phyloP scores from a whole-genome alignment of 2,113 vertebrate species.

The Sapajus apella region DNA sequence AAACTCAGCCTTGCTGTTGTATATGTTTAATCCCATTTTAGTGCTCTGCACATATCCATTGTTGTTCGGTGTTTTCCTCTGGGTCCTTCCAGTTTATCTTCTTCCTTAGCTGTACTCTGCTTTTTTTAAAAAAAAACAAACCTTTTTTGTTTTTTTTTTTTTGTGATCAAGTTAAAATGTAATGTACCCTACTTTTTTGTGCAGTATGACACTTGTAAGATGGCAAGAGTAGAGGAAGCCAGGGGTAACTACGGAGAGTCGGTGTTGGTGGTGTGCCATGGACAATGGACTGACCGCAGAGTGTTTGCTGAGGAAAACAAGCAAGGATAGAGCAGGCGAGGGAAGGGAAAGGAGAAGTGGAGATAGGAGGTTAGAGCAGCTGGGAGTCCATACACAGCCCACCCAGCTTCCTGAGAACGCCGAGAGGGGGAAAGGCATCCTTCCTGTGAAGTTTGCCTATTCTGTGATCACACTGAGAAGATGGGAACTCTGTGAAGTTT shows the following conservation, averaged over 20 bases:
- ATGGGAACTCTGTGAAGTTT: rapidly evolving
- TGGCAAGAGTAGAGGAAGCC: background rate
- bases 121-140: background rate
- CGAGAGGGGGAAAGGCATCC: too few relatives aligned
- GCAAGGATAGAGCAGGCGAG: background rate
- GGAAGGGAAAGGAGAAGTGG: rapidly evolving
- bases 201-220: background rate
- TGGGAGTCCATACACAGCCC: rapidly evolving
- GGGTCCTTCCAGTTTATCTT: background rate
- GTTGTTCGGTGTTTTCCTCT: background rate
- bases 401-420: background rate
- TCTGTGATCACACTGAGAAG: rapidly evolving
- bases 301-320: background rate
- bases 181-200: background rate
- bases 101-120: background rate
- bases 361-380: background rate
- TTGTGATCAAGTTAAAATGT: too few relatives aligned
- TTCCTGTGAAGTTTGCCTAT: too few relatives aligned
- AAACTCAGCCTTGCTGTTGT: background rate
- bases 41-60: background rate
- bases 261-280: background rate
- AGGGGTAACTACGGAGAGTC: background rate
- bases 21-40: background rate
- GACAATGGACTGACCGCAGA: background rate
- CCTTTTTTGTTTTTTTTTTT: too few relatives aligned